phyloP scores from a whole-genome alignment of 23 tunicate genomes.

The Clavelina lepadiformis region DNA sequence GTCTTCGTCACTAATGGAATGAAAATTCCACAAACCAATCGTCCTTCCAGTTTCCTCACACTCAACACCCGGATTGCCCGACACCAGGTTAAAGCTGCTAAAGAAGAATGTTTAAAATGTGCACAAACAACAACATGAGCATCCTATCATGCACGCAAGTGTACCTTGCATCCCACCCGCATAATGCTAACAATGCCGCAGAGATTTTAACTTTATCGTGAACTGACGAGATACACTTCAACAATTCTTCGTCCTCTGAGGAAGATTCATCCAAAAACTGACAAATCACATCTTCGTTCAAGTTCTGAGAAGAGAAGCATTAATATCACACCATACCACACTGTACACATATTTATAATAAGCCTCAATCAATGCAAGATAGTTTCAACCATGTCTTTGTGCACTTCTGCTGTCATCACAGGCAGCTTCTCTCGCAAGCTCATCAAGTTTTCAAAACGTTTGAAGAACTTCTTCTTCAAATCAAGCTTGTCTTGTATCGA shows the following conservation, averaged over 20 bases:
- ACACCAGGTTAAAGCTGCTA: no score
- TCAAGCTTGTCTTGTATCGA: constrained; percentile 10
- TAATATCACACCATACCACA: neutral
- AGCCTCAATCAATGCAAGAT: neutral
- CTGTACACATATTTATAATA: neutral
- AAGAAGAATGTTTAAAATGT: neutral
- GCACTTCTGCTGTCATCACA: constrained; percentile 1
- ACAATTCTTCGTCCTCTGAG: no score
- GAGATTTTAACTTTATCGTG: constrained; percentile 6
- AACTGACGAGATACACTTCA: no score
- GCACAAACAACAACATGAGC: neutral
- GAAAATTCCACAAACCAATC: constrained; percentile 62
- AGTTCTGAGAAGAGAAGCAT: neutral
- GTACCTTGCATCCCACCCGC: constrained; percentile 75
- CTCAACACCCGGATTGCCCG: constrained; percentile 14
- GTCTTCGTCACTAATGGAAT: constrained; percentile 17
- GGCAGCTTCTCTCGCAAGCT: constrained; percentile 32
- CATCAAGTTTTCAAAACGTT: constrained; percentile 14
- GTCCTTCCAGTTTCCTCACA: constrained; percentile 38
- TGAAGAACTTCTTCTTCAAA: constrained; percentile 8
- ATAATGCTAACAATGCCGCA: constrained; percentile 53
- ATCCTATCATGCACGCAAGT: neutral
- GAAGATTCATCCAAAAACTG: neutral
- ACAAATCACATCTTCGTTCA: constrained; percentile 1
- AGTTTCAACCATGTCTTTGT: constrained; percentile 22